phyloP scores from a whole-genome alignment of 2,888 invertebrate genomes.

The Tethea ocularis region DNA sequence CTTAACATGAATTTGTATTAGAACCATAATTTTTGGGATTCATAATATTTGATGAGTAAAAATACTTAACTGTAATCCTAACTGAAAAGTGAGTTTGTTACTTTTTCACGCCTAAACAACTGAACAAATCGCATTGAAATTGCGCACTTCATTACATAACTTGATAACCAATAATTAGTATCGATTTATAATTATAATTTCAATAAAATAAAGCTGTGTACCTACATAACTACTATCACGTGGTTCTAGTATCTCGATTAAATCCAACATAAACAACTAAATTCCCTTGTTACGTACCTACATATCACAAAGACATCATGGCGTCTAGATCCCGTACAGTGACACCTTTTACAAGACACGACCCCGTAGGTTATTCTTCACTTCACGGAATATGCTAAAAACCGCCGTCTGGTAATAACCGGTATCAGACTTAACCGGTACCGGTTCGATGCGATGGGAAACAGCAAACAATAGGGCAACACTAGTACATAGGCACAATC shows the following conservation, averaged over 20 bases:
- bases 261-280: background rate
- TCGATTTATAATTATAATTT: background rate
- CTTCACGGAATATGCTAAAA: slow-evolving; percentile 49
- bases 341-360: slow-evolving; percentile 56
- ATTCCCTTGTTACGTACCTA: background rate
- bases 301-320: slow-evolving; percentile 4
- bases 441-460: slow-evolving; percentile 5
- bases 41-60: too few relatives aligned
- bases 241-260: background rate
- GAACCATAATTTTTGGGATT: too few relatives aligned
- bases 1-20: too few relatives aligned
- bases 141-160: too few relatives aligned
- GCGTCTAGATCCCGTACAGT: slow-evolving; percentile 46
- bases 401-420: slow-evolving; percentile 13
- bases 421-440: slow-evolving; percentile 8
- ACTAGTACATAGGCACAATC: slow-evolving; percentile 1
- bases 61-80: too few relatives aligned
- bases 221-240: too few relatives aligned
- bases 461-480: slow-evolving; percentile 7
- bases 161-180: background rate
- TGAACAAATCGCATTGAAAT: too few relatives aligned
- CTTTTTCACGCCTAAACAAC: too few relatives aligned
- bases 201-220: background rate
- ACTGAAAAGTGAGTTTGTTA: too few relatives aligned
- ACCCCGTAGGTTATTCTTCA: slow-evolving; percentile 47